A percentile compares a stretch with the other conserved stretches of the same genome.
phyloP scores from a whole-genome alignment of 2,888 invertebrate genomes.

The Epinotia ramella region DNA sequence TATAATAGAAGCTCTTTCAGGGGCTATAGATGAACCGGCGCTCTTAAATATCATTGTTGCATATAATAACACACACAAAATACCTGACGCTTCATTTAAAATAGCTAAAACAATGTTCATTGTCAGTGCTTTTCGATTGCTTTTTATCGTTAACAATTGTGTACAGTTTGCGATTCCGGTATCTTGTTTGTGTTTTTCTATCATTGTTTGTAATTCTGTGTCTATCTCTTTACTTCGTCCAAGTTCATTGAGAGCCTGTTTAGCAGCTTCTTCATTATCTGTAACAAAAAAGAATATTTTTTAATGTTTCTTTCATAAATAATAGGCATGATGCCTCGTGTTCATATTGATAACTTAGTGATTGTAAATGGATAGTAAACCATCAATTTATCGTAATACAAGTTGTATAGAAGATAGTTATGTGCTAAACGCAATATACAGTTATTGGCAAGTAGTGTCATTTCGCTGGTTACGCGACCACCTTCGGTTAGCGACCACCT shows the following conservation, averaged over 20 bases:
- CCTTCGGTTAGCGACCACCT: too few relatives aligned
- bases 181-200: conserved; percentile 45
- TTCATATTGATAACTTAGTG: too few relatives aligned
- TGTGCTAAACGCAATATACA: too few relatives aligned
- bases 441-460: too few relatives aligned
- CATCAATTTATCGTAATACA: too few relatives aligned
- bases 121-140: conserved; percentile 57
- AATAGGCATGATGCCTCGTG: too few relatives aligned
- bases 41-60: conserved; percentile 60
- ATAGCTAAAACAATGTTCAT: conserved; percentile 55
- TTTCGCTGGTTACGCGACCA: too few relatives aligned
- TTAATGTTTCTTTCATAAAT: too few relatives aligned
- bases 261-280: conserved; percentile 24
- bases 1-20: conserved; percentile 60
- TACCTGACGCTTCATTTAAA: conserved; percentile 60
- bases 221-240: conserved; percentile 54
- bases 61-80: conserved; percentile 58
- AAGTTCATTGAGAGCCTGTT: conserved; percentile 10
- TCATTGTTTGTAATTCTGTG: conserved; percentile 48
- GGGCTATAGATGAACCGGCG: conserved; percentile 57
- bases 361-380: too few relatives aligned
- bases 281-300: too few relatives aligned
- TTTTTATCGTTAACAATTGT: conserved; percentile 56
- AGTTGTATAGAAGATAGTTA: background rate
- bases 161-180: conserved; percentile 48